Percentiles rank a stretch among this genome's conserved stretches.
Evolutionary conservation across 2,797 vertebrate species (phyloP).

Genomic region (Okamejei kenojei): DNA sequence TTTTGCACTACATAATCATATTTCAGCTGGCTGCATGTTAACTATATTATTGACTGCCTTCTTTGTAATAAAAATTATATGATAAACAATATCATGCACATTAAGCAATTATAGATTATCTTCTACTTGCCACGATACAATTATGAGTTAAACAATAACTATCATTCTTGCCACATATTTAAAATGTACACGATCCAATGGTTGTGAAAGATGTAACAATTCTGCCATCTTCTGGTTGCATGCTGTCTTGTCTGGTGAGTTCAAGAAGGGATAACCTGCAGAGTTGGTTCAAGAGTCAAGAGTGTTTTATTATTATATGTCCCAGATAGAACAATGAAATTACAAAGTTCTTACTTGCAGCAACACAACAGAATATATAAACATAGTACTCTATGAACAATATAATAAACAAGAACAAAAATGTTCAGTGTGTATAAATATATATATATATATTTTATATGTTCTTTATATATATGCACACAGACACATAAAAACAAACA

Average conservation of each 20-base stretch:
- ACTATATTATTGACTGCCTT: not conserved
- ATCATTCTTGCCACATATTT: not conserved
- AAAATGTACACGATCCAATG: not conserved
- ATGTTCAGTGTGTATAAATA: too few species aligned
- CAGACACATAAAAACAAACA: too few species aligned
- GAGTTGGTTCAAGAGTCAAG: too few species aligned
- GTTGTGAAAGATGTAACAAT: not conserved
- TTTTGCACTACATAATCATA: not conserved
- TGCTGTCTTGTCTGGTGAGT: not conserved
- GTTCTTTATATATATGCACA: too few species aligned
- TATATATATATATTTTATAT: too few species aligned
- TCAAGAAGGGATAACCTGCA: too few species aligned
- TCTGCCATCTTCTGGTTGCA: slow-evolving; percentile 33
- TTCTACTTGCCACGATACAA: not conserved
- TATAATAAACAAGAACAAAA: too few species aligned
- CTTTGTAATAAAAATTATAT: not conserved
- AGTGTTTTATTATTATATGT: too few species aligned
- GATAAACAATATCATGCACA: not conserved
- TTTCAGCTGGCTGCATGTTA: not conserved
- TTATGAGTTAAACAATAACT: slow-evolving; percentile 19
- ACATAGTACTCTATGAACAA: too few species aligned
- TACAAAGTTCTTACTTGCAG: too few species aligned
- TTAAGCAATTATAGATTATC: not conserved
- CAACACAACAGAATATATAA: too few species aligned
- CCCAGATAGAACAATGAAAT: too few species aligned